A percentile compares a stretch with the other conserved stretches of the same genome.
These are phyloP conservation scores for Apamea crenata DNA, from an alignment of 2,888 invertebrate species.

Conservation along the genomic window DNA sequence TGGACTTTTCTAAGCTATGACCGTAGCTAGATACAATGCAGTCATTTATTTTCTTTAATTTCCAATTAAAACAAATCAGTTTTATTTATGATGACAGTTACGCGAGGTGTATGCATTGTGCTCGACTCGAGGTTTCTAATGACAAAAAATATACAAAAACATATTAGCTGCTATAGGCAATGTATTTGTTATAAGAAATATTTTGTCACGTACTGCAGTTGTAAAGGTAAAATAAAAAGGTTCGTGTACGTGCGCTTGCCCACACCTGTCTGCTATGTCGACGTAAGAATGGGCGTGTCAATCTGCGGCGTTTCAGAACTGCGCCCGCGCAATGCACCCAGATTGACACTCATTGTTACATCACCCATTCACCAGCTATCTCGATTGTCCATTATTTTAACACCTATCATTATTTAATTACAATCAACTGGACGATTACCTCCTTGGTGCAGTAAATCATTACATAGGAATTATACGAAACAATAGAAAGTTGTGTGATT, in stretches of 20 bases:
- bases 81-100: constrained; percentile 16
- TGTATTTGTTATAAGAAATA: constrained; percentile 28
- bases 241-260: constrained; percentile 52
- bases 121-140: constrained; percentile 13
- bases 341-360: constrained; percentile 77
- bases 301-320: constrained; percentile 44
- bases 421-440: constrained; percentile 69
- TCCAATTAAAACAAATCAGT: constrained; percentile 33
- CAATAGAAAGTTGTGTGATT: constrained; percentile 69
- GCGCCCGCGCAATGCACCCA: constrained; percentile 60
- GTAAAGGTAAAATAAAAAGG: constrained; percentile 58
- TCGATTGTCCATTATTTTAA: constrained; percentile 73
- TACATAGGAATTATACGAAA: constrained; percentile 66
- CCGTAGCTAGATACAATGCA: background rate
- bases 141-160: background rate
- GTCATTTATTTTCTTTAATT: constrained; percentile 39
- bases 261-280: constrained; percentile 68
- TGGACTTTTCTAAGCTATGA: constrained; percentile 19
- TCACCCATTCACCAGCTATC: constrained; percentile 79
- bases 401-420: constrained; percentile 77
- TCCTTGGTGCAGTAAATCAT: constrained; percentile 67
- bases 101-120: constrained; percentile 15
- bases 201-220: constrained; percentile 56
- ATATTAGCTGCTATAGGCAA: background rate
- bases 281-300: constrained; percentile 67